Evolutionary conservation across 2,797 vertebrate genomes (phyloP).

Genomic region (Centropyge bicolor): DNA sequence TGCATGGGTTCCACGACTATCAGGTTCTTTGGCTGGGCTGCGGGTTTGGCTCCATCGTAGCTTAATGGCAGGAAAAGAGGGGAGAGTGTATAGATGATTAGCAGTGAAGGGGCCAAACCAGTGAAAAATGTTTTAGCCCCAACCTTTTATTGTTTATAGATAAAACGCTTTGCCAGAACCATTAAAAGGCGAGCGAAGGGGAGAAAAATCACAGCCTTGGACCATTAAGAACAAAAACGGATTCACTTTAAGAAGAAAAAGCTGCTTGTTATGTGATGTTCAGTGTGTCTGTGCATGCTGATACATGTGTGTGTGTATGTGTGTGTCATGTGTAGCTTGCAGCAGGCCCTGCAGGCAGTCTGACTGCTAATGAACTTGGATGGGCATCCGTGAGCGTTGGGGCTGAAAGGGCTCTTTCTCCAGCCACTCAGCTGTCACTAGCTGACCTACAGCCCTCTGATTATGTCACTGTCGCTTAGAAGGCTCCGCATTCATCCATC

Average conservation of each 20-base stretch:
- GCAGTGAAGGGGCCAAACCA: slow-evolving; percentile 82
- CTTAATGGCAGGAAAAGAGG: slow-evolving; percentile 81
- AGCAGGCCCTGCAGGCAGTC: slow-evolving; percentile 62
- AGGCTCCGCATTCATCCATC: slow-evolving; percentile 79
- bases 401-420: slow-evolving; percentile 83
- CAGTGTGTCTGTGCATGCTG: slow-evolving; percentile 59
- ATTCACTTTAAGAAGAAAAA: slow-evolving; percentile 74
- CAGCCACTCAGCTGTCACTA: slow-evolving; percentile 77
- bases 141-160: slow-evolving; percentile 83
- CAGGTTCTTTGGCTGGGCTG: slow-evolving; percentile 85
- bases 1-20: slow-evolving; percentile 87
- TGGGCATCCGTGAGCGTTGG: slow-evolving; percentile 62
- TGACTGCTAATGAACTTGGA: slow-evolving; percentile 86
- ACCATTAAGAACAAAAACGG: slow-evolving; percentile 69
- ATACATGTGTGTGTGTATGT: slow-evolving; percentile 58
- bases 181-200: slow-evolving; percentile 66
- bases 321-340: slow-evolving; percentile 68
- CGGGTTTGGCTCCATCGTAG: slow-evolving; percentile 79
- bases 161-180: slow-evolving; percentile 74
- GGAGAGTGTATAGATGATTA: slow-evolving; percentile 82
- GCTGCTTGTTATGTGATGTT: slow-evolving; percentile 74
- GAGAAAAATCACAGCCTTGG: slow-evolving; percentile 74
- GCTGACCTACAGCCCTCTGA: slow-evolving; percentile 81
- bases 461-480: slow-evolving; percentile 83
- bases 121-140: slow-evolving; percentile 76